Base-by-base conservation (phyloP, 2,113 vertebrate species). In the Bucco capensis region DNA sequence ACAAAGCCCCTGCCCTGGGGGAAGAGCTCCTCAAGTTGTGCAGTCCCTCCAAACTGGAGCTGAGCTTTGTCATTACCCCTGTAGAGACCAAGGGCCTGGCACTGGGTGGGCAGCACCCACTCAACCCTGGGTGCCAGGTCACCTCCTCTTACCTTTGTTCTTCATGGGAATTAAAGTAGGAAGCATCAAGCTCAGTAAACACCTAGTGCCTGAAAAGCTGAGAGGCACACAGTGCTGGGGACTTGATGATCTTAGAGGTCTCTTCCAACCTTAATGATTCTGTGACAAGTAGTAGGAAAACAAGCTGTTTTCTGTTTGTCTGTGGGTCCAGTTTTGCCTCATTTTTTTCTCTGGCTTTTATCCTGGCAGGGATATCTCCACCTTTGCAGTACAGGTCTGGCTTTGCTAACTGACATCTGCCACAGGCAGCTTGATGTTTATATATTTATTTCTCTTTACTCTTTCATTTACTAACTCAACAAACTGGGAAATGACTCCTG, bases 401-500 rank as follows among this genome's bases (percentile, higher is more conserved):
- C 57, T 77, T 57, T 46, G 14, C 78, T 65, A 42, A 56, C 47
- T 14, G 57, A 27, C 50, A 84, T 67, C 56, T 2, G 3, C 23
- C 77, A 71, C 46, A 35, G 12, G 25, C 14, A 44, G 54, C 60
- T 62, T 40, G 30, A n/a, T 8, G 35, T 54, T 38, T 60, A 9
- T 57, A 16, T 22, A n/a, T 33, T 17, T 25, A 18, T 33, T 57
- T 35, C 11, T 38, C 77, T 72, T 64, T 35, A 35, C 77, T 81
- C 65, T 77, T 89, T 77, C 57, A 87, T 93, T 93, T 92, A 53
- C 84, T 78, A 70, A 86, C 53, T 87, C 88, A 92, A 75, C 69
- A 40, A 94, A 44, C 81, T 96, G 88, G 49, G 88, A 92, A 95
- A 89, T 95, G 35, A 72, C 82, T 87, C 71, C 70, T 70, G 19